A percentile compares a stretch with the other conserved stretches of the same genome.
phyloP scores from a whole-genome alignment of 2,113 vertebrate genomes.

The Lasiurus borealis region DNA sequence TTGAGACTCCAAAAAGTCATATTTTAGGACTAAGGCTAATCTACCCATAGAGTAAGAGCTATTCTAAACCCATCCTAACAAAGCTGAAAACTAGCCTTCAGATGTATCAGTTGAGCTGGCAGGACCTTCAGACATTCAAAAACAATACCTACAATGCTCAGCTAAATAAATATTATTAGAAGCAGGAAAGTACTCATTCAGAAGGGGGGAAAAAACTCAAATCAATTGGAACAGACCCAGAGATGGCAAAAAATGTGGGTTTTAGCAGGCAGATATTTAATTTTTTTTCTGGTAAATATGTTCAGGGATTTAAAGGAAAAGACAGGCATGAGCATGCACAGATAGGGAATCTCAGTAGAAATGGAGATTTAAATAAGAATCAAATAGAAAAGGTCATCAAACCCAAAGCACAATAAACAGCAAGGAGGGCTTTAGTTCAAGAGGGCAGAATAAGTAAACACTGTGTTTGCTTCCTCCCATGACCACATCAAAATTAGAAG shows the following conservation, averaged over 20 bases:
- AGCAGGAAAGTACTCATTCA: background rate
- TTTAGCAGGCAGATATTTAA: background rate
- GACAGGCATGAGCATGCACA: background rate
- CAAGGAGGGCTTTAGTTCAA: background rate
- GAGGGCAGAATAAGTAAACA: background rate
- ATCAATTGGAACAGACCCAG: background rate
- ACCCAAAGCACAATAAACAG: background rate
- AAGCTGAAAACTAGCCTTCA: background rate
- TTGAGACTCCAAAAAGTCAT: background rate
- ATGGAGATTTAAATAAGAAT: background rate
- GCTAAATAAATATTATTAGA: background rate
- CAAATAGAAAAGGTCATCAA: background rate
- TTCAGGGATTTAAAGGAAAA: conserved; percentile 25
- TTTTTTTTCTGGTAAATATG: background rate
- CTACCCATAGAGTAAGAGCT: background rate
- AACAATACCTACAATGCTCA: background rate
- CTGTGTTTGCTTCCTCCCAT: background rate
- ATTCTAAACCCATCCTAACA: background rate
- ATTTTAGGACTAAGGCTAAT: background rate
- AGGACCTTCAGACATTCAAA: background rate
- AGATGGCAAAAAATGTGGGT: background rate
- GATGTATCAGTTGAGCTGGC: background rate
- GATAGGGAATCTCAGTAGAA: background rate
- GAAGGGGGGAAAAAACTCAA: background rate
- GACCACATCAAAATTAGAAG: background rate